Conservation (phyloP, 92 coral and sea anemone species). For the Porites rus region DNA sequence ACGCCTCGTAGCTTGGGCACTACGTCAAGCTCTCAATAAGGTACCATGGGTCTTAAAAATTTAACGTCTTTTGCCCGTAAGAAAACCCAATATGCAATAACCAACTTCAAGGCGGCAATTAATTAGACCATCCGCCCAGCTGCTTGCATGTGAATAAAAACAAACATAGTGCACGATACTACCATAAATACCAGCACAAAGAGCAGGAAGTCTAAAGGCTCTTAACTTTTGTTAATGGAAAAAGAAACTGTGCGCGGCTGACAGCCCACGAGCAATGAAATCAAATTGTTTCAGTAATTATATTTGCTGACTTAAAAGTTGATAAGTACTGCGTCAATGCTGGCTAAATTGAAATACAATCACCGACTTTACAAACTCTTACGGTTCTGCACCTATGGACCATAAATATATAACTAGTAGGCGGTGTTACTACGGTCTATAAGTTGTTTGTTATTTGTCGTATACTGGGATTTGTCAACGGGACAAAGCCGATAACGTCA, state of each 20-base stretch:
- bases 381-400: neutral
- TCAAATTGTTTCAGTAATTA: neutral
- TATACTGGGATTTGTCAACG: too few species aligned
- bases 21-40: slow-evolving; percentile 3
- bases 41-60: slow-evolving; percentile 1
- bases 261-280: neutral
- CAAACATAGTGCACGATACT: neutral
- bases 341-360: neutral
- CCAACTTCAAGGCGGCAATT: neutral
- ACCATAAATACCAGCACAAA: neutral
- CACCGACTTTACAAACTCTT: neutral
- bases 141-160: neutral
- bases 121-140: neutral
- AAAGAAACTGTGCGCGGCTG: neutral
- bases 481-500: too few species aligned
- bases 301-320: neutral
- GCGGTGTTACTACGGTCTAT: neutral
- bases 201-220: neutral
- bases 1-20: neutral
- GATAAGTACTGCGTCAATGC: slow-evolving; percentile 7
- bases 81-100: neutral
- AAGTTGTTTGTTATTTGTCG: too few species aligned
- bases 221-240: neutral
- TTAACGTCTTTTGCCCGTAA: slow-evolving; percentile 9
- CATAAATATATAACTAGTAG: neutral